Evolutionary conservation across 1,140 invertebrate species (phyloP), one percentile per base, ranked within the genome.

Genomic region (Eupristina koningsbergeri): DNA sequence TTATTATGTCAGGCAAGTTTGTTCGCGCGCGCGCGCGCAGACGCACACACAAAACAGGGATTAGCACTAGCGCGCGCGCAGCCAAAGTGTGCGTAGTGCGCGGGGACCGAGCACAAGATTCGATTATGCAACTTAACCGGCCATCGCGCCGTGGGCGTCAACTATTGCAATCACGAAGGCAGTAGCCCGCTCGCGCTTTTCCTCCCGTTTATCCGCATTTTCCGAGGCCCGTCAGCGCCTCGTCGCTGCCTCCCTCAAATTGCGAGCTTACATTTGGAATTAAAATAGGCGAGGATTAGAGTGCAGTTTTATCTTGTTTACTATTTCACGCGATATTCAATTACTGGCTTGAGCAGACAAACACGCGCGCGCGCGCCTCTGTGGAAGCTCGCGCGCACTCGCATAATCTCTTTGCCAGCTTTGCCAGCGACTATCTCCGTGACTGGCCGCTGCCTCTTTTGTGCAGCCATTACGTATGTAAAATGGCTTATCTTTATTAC

Each of bases 291-390:
- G 39, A 47, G 58, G 58, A 41, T 63, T 39, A 39, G 77, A 64
- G 77, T 67, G 77, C 77, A 47, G n/a, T 31, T 61, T 63, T 77
- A 61, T 77, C 75, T 77, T 77, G 75, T 61, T 77, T 53, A 77
- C 58, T 77, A 77, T 63, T 77, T 61, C 34, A 41, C 31, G 19
- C 29, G 17, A 19, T 0, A 36, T 61, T 77, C 53, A 77, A 77
- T 77, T 61, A 61, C 45, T 17, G 15, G 3, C 6, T 15, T 64
- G 7, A n/a, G n/a, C 26, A 63, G 26, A 29, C 26, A n/a, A n/a
- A n/a, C 6, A 5, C 3, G 26, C 58, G 5, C 34, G 71, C 31
- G 67, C 8, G 2, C 13, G 39, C 1, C 41, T n/a, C 19, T 2
- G 36, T 45, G 41, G n/a, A n/a, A n/a, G n/a, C n/a, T n/a, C n/a